Conservation (phyloP, 2,888 invertebrate genomes). For the Hoplodrina ambigua region DNA sequence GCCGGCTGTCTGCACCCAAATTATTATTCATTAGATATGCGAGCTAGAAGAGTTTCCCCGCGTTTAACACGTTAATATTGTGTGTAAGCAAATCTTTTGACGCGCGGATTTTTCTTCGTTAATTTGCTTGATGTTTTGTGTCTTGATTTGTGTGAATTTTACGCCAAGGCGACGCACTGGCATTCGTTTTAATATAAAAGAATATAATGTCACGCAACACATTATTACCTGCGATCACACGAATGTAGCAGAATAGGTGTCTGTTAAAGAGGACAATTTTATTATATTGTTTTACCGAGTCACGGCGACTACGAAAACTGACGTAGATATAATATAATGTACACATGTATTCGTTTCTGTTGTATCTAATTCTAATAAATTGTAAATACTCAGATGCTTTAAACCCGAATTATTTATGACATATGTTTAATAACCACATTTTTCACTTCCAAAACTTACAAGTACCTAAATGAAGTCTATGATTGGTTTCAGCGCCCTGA, state of each 20-base stretch:
- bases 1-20: constrained; percentile 81
- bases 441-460: background rate
- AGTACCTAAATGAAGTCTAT: constrained; percentile 8
- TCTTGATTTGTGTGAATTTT: constrained; percentile 56
- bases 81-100: constrained; percentile 79
- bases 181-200: constrained; percentile 52
- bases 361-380: background rate
- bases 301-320: background rate
- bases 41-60: constrained; percentile 69
- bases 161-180: constrained; percentile 22
- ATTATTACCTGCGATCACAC: constrained; percentile 42
- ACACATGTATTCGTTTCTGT: background rate
- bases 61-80: constrained; percentile 76
- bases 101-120: constrained; percentile 71
- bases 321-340: too few relatives aligned
- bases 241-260: constrained; percentile 34
- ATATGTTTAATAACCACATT: background rate
- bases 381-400: background rate
- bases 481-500: background rate
- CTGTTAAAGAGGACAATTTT: constrained; percentile 42
- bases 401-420: background rate
- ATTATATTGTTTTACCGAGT: constrained; percentile 31
- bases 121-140: constrained; percentile 67
- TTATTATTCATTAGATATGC: constrained; percentile 84
- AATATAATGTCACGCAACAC: constrained; percentile 32